Base-by-base conservation (phyloP, 1,140 invertebrate species). In the Berghia stephanieae region DNA sequence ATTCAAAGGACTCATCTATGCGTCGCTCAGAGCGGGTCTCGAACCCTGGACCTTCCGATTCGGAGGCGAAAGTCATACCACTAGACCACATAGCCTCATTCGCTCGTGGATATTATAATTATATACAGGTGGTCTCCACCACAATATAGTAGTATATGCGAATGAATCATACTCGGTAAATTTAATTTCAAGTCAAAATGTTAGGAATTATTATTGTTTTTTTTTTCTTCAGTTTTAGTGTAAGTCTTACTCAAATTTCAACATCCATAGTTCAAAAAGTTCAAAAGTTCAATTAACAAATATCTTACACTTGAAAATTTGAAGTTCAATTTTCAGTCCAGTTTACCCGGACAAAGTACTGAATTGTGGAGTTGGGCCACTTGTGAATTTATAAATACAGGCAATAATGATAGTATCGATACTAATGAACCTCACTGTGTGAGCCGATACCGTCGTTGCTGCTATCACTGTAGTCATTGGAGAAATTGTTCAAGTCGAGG, bases 391-490 rank as follows among this genome's bases (percentile, higher is more conserved):
- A 16, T 18, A 10, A 66, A 13, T 34, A 34, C n/a, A 8, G 44
- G 21, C 6, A 18, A 73, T 10, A 63, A 16, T 21, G 57, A 16
- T 16, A 31, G 57, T 27, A 38, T 24, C n/a, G 43, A 31, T 16
- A 73, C n/a, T n/a, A n/a, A 36, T 55, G 18, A 21, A 52, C 40
- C 34, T 36, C 60, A 24, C 60, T 73, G 69, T 72, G 55, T 34
- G 63, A 73, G 42, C 60, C 68, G n/a, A 75, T 31, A 24, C 75
- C 78, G 36, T 76, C 77, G 18, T 79, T 75, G 66, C 75, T 79
- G 46, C 52, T 49, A 27, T 79, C 75, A 27, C 68, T 69, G 34
- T 69, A 73, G 27, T 75, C 72, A 21, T 27, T 6, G 31, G 27
- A 55, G 31, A 6, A 5, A 24, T 68, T 43, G 42, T 81, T 66